Conservation (phyloP, 2,113 vertebrate species). For the Mesocricetus auratus region DNA sequence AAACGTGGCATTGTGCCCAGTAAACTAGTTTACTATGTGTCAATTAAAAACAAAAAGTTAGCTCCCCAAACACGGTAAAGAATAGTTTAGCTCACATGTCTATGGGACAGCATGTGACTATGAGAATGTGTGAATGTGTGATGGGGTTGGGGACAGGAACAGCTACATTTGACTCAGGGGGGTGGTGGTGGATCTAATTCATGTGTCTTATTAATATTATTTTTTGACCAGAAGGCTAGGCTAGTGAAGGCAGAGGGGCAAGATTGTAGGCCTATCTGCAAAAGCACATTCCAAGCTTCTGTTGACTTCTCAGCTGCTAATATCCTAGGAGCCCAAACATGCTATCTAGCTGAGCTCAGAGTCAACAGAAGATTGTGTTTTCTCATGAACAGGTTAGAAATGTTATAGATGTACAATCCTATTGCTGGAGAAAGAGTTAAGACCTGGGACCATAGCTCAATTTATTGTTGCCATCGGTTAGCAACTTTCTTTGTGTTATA, state of each 20-base stretch:
- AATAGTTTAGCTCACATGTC: neutral
- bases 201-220: neutral
- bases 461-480: neutral
- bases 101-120: neutral
- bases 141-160: neutral
- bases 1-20: neutral
- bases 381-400: neutral
- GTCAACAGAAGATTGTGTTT: neutral
- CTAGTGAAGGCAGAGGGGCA: neutral
- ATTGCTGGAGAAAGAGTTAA: neutral
- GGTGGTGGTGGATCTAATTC: neutral
- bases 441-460: neutral
- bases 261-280: neutral
- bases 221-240: neutral
- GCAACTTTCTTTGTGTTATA: neutral
- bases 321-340: neutral
- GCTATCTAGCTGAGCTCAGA: neutral
- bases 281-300: neutral
- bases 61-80: neutral
- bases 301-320: neutral
- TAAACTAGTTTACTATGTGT: neutral
- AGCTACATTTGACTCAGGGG: neutral
- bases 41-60: neutral
- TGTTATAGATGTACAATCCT: neutral
- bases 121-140: accelerated